Conservation (phyloP, 2,797 vertebrate species). For the Sebastes vulpes region DNA sequence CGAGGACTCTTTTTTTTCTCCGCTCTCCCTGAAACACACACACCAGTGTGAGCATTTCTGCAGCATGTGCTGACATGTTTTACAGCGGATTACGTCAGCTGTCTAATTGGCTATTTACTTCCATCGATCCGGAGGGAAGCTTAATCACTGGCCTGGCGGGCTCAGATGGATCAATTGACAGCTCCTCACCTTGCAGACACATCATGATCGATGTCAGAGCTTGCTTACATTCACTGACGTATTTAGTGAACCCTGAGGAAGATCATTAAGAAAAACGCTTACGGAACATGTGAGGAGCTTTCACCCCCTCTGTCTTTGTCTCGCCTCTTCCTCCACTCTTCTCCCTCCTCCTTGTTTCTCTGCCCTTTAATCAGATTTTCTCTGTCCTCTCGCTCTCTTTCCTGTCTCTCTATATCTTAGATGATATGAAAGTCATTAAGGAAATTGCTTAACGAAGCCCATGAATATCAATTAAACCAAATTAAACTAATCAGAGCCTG, state of each 20-base stretch:
- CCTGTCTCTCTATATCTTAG: constrained; percentile 30
- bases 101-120: constrained; percentile 72
- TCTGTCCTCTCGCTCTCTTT: constrained; percentile 8
- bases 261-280: constrained; percentile 57
- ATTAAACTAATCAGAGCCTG: constrained; percentile 57
- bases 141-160: constrained; percentile 60
- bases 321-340: neutral
- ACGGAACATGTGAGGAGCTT: constrained; percentile 26
- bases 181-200: constrained; percentile 58
- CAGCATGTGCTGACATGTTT: constrained; percentile 4
- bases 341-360: constrained; percentile 18
- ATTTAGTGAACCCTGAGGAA: constrained; percentile 55
- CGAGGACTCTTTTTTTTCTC: neutral
- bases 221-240: constrained; percentile 48
- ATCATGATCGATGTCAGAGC: constrained; percentile 59
- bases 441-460: constrained; percentile 58
- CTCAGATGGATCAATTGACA: constrained; percentile 62
- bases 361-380: constrained; percentile 51
- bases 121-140: constrained; percentile 54
- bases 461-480: constrained; percentile 67
- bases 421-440: constrained; percentile 53
- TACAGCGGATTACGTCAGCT: constrained; percentile 35
- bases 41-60: neutral
- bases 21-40: neutral
- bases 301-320: constrained; percentile 8